Evolutionary conservation across 2,888 invertebrate species (phyloP), one percentile per base, ranked within the genome.

Genomic region (Chirona hameri): DNA sequence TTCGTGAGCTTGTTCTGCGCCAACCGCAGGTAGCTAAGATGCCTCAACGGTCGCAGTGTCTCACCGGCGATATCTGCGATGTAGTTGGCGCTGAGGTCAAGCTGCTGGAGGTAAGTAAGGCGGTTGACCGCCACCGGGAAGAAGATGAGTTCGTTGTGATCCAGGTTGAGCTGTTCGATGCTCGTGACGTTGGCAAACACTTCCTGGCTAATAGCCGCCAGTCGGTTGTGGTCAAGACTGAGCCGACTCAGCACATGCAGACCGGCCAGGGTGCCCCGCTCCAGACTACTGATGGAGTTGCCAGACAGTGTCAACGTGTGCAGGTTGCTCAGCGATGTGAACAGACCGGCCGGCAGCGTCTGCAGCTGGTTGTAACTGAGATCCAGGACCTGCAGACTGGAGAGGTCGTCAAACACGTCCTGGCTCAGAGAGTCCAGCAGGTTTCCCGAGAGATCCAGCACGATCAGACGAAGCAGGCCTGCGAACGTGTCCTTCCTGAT

Each of bases 141-240:
- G 86, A 91, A 91, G 87, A 93, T 93, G 86, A 97, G 90, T 87
- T 92, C 92, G 89, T 97, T 97, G 84, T 94, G 94, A 89, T 95
- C 96, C 87, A 97, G 90, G 90, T 96, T 95, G 86, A 97, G 91
- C 89, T 96, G 96, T 89, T 95, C 94, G 87, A 97, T 90, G 84
- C 94, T 94, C 85, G 95, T 95, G 87, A 95, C 96, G 89, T 97
- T 97, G 86, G 93, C 91, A 87, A 97, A 96, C 83, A 96, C 95
- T 87, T 95, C 94, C 80, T 93, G 92, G 88, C 96, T 95, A 84
- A 97, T 92, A 86, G 93, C 93, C 88, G 93, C 93, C 84, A 97
- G 90, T 82, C 92, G 91, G 89, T 97, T 97, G 88, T 94, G 94
- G 88, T 96, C 95, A 87, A 96, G 90, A 81, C 95, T 94, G 83